Evolutionary conservation across 2,888 invertebrate species (phyloP), one percentile per base, ranked within the genome.

Genomic region (Carabus problematicus): DNA sequence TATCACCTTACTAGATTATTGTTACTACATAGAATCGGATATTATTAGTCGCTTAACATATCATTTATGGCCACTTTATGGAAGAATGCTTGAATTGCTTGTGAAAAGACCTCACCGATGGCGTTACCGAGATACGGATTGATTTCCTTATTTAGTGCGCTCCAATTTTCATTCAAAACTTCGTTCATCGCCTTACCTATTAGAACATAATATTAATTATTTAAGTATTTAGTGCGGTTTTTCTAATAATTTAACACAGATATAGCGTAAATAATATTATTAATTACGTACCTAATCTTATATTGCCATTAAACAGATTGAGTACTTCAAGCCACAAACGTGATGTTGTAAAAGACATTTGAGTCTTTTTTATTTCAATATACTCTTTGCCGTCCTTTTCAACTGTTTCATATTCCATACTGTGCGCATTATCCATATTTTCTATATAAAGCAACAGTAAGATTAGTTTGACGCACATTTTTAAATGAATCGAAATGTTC

Each of bases 241-340:
- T 18, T n/a, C 14, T 18, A 42, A 8, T 42, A 8, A 8, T 42
- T 42, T 42, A 42, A 42, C 43, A 8, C n/a, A n/a, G n/a, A n/a
- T n/a, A n/a, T n/a, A n/a, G n/a, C n/a, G n/a, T n/a, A 58, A 58
- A 58, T 12, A 16, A 16, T 59, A 39, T 11, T 54, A 54, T 6
- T 16, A 18, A 12, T 12, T 2, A 7, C 72, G 68, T 69, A 76
- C 79, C 77, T 70, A 79, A 71, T 19, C 29, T 55, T 61, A 76
- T 73, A 59, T 79, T 76, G 18, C 78, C 78, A 55, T 76, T 74
- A 64, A 79, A 79, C 9, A 79, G 64, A 71, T 77, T 77, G 19
- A 76, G 76, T 8, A 78, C 70, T 8, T 49, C 42, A 42, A 70
- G 70, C 41, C 69, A 16, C 8, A 60, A 67, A 14, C 70, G 73